Percentiles rank a stretch among this genome's conserved stretches.
phyloP scores from a whole-genome alignment of 2,888 invertebrate genomes.

The Cheilosia grossa region DNA sequence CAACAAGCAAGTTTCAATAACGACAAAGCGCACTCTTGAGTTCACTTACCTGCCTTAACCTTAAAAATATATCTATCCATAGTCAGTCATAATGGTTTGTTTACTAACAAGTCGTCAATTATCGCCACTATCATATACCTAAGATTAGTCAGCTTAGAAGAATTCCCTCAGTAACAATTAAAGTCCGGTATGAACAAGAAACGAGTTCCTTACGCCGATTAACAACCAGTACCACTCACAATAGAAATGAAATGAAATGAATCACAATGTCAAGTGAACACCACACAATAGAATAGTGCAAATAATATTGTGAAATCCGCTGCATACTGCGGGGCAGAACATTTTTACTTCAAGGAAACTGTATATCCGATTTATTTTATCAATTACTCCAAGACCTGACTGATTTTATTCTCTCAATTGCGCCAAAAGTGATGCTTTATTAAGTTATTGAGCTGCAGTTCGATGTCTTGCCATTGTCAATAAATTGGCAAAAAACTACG shows the following conservation, averaged over 20 bases:
- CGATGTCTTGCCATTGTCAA: too few relatives aligned
- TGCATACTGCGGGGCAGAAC: not conserved
- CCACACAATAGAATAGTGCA: not conserved
- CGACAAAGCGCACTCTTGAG: too few relatives aligned
- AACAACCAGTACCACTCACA: not conserved
- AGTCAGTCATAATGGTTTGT: too few relatives aligned
- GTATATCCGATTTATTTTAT: not conserved
- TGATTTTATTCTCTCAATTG: not conserved
- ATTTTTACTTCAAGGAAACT: not conserved
- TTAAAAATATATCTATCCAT: too few relatives aligned
- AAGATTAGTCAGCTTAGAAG: too few relatives aligned
- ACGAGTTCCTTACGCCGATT: not conserved
- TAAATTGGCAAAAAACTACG: too few relatives aligned
- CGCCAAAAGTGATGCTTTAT: constrained; percentile 4
- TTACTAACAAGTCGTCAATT: too few relatives aligned
- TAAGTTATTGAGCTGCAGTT: not conserved
- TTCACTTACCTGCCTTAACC: too few relatives aligned
- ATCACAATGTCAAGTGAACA: not conserved
- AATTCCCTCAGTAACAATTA: not conserved
- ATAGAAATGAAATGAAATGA: not conserved
- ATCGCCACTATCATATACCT: too few relatives aligned
- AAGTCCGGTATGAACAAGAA: not conserved
- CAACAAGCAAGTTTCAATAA: too few relatives aligned
- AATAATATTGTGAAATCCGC: not conserved
- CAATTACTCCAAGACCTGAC: not conserved